Percentiles rank a stretch among this genome's conserved stretches.
Conservation (phyloP, 2,113 vertebrate genomes). For the Lepus timidus region DNA sequence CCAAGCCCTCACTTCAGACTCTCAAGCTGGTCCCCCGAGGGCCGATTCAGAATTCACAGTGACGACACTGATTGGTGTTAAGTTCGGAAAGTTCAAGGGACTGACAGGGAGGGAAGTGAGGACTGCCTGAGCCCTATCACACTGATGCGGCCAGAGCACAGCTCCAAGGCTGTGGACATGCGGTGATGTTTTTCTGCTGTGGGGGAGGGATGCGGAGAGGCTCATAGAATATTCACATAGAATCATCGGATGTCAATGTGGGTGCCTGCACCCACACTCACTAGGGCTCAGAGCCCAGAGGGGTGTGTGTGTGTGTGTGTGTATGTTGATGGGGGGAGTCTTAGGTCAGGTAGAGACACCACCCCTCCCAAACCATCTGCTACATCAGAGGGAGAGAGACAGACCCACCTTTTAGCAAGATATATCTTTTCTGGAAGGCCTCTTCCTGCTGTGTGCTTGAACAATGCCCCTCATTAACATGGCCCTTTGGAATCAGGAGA, state of each 20-base stretch:
- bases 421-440: slow-evolving; percentile 13
- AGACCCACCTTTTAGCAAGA: neutral
- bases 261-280: neutral
- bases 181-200: too few species aligned
- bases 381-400: neutral
- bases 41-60: neutral
- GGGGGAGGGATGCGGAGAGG: neutral
- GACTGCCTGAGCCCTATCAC: neutral
- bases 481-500: slow-evolving; percentile 34
- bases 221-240: neutral
- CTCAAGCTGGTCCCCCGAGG: neutral
- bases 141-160: neutral
- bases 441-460: neutral
- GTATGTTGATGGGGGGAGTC: neutral
- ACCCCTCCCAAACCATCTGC: neutral
- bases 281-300: neutral
- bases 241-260: neutral
- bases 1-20: neutral
- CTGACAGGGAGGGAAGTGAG: neutral
- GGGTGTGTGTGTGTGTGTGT: neutral
- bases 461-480: slow-evolving; percentile 13
- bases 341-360: neutral
- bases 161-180: neutral
- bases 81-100: slow-evolving; percentile 20
- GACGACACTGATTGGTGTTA: neutral